Evolutionary conservation across 2,888 invertebrate species (phyloP), one percentile per base, ranked within the genome.

Genomic region (Crocallis elinguaria): DNA sequence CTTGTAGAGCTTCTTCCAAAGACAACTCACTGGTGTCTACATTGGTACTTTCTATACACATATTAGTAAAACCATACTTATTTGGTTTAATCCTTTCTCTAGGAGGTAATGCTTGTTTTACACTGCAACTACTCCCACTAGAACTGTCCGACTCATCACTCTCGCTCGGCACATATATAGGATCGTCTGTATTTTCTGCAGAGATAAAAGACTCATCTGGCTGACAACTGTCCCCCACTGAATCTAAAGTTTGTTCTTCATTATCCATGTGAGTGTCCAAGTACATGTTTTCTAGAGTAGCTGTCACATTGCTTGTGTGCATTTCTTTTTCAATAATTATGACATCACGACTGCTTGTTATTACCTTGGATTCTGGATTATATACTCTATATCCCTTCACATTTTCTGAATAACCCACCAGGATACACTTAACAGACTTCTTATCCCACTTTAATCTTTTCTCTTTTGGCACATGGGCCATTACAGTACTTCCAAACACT

Each of bases 311-410:
- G n/a, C n/a, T n/a, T 19, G 3, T 19, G 5, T 19, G 3, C 8
- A 1, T 3, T 23, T 23, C 23, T 5, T 23, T 7, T 7, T 23
- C 23, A 2, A 23, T 23, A 7, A 23, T 17, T 11, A 29, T 6
- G 2, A 46, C 25, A 32, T 52, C 52, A 25, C 52, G 9, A 2
- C 36, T 46, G 2, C 25, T 32, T 2, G 36, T 32, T 0, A 52
- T 11, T 5, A 2, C 3, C 0, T 37, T 45, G 0, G 42, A n/a
- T 0, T 9, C 29, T n/a, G 61, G 62, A 38, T 70, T 37, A 43
- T 63, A 70, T 0, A 71, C 7, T 0, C 67, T 16, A 37, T 67
- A 69, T 0, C 70, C 69, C 29, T 71, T 71, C 0, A 52, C 23
- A 56, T 65, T 57, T 0, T 69, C 66, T 1, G 66, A 23, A 41